Evolutionary conservation across 2,888 invertebrate genomes (phyloP), one percentile per base, ranked within the genome.

Genomic region (Quadroppia sp.): DNA sequence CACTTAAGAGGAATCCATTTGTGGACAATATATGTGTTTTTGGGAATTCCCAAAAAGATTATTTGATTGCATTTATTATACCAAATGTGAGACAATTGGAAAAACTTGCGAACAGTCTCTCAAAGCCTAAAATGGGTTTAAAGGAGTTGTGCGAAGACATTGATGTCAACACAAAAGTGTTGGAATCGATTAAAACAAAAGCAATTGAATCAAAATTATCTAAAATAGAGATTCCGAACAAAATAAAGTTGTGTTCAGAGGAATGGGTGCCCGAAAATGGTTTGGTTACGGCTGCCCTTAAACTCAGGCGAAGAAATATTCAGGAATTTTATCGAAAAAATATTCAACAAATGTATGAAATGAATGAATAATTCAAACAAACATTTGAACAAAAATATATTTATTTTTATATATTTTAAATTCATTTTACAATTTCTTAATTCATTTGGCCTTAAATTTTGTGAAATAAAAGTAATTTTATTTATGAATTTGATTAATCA

Each of bases 11-110:
- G 13, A 94, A 32, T 53, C 90, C 95, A 9, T 83, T 94, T 42
- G 91, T 99, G 70, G 98, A 99, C 83, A 98, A 98, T 84, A 91
- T 98, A 82, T 99, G 98, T 83, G 91, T 98, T 70, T 95, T 95
- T 83, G 99, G 95, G 15, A 94, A 97, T 85, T 87, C 91, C 56
- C 86, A 88, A 76, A 90, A 92, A 83, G 87, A 88, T 80, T 91
- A 88, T 83, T 90, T 92, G 7, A 93, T 96, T 76, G 95, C 94
- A 71, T 86, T 99, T 74, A 87, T 99, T 72, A 94, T 96, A 76
- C 96, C 98, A 6, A 86, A 85, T 77, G 81, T 25, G 0, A 76
- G 76, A 30, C 59, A 71, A 28, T 85, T 93, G 75, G 86, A 87
- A 72, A 88, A 88, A 78, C 85, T 96, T 79, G 94, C 92, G 7